Base-by-base conservation (phyloP, 2,113 vertebrate genomes). In the Poeciliopsis turrubarensis region DNA sequence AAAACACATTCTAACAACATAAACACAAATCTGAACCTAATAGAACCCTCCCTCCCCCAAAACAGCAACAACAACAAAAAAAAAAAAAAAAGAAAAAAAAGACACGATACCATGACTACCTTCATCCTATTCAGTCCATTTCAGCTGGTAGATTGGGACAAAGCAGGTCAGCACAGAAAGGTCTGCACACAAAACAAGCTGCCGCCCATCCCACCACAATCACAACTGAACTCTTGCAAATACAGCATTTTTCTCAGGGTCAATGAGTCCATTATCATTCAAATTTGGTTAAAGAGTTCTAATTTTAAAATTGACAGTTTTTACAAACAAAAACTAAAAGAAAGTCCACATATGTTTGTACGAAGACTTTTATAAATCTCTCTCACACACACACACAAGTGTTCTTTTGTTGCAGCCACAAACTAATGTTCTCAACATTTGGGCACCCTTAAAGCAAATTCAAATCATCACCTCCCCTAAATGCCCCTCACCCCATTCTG, bases 251-350 rank as follows among this genome's bases (percentile, higher is more conserved):
- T 89, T 92, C 84, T 89, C 86, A 88, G 87, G 86, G 88, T 92
- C 89, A 91, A 73, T 81, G 79, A 73, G 82, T 81, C 85, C 82
- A 90, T 92, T 92, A 92, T 91, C 83, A 92, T 93, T 91, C 86
- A 90, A 94, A 92, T 92, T 77, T 81, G 88, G 81, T 79, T 60
- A 68, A 66, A n/a, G 73, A 68, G 84, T 86, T 73, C 79, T 31
- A 73, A 84, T 86, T 82, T 75, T 74, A 77, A 81, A 83, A 85
- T 61, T 7, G 10, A 47, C 26, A 29, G 72, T 79, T 75, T 75
- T 77, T 41, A 72, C 68, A 66, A 57, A 47, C 54, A 71, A 41
- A 70, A 44, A 83, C 64, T 78, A 29, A 69, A 73, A 64, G 51
- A 34, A 6, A 72, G 14, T 4, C 3, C 11, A 63, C 41, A 64